phyloP scores from a whole-genome alignment of 2,888 invertebrate species.

The Cantharis rufa region DNA sequence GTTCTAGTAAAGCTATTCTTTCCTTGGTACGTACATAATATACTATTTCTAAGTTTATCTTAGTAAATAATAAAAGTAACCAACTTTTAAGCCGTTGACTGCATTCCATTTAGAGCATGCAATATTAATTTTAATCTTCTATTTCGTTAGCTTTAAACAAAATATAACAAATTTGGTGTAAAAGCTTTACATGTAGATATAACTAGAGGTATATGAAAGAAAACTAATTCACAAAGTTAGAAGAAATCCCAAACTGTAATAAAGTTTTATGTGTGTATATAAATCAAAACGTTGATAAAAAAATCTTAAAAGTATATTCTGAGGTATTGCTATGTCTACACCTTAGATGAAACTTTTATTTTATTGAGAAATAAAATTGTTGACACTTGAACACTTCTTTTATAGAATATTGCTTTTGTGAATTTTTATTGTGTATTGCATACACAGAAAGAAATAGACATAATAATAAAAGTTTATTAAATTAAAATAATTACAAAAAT shows the following conservation, averaged over 20 bases:
- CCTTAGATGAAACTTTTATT: slow-evolving; percentile 31
- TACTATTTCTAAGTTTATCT: background rate
- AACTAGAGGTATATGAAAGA: slow-evolving; percentile 36
- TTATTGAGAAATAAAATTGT: slow-evolving; percentile 31
- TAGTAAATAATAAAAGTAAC: background rate
- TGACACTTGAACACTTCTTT: slow-evolving; percentile 25
- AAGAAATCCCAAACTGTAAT: slow-evolving; percentile 42
- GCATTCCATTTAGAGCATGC: background rate
- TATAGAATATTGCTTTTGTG: slow-evolving; percentile 21
- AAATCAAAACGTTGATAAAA: slow-evolving; percentile 43
- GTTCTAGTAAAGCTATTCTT: no score
- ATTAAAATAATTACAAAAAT: slow-evolving; percentile 13
- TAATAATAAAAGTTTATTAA: background rate
- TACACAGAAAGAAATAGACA: background rate
- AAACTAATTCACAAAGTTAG: slow-evolving; percentile 44
- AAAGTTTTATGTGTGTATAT: slow-evolving; percentile 44
- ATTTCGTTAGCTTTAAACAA: background rate
- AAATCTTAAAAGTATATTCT: slow-evolving; percentile 34
- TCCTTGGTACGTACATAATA: no score
- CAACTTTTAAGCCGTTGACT: background rate
- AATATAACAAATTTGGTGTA: background rate
- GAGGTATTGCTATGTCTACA: slow-evolving; percentile 29
- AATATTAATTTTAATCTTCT: background rate
- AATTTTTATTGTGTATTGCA: background rate
- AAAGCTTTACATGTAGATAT: background rate